Evolutionary conservation across 2,888 invertebrate genomes (phyloP), one percentile per base, ranked within the genome.

Genomic region (Ennomos erosarius): DNA sequence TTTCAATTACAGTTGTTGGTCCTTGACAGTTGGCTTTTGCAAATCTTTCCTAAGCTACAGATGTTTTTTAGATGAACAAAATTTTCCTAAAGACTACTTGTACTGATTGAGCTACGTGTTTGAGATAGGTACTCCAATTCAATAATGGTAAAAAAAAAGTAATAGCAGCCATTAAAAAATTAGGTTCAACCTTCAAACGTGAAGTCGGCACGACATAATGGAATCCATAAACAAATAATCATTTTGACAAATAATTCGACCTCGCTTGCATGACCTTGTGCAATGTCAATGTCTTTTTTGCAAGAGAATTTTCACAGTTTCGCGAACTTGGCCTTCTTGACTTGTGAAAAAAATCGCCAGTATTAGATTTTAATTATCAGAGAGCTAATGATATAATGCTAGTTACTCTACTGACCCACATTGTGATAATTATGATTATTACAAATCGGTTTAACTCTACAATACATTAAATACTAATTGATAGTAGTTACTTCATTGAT

Each of bases 261-360:
- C 49, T 58, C 35, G 58, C 11, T n/a, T 9, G 5, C 9, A 9
- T 49, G n/a, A 33, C 49, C 53, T 53, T 11, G 44, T 40, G 26
- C 49, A 54, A 54, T 49, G 54, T 40, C 59, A 54, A 59, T 53
- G 53, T 45, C 48, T 16, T 48, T 56, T 45, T 38, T 47, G 13
- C 26, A n/a, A 11, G 11, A 9, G 45, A 50, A 46, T 38, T 9
- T 47, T 57, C 47, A 52, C 47, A 57, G 47, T 38, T 51, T 12
- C 26, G 16, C 13, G 45, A 10, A 36, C 43, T 57, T 52, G 57
- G 46, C 52, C 57, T 57, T 57, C 13, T 8, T 4, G 9, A 1
- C 9, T 1, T 9, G 10, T 9, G 34, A 11, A 26, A 16, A 42
- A 48, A 52, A 37, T 40, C n/a, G 50, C 35, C 35, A 50, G 44